Evolutionary conservation across 2,888 invertebrate species (phyloP).

Genomic region (Petrolisthes manimaculis): DNA sequence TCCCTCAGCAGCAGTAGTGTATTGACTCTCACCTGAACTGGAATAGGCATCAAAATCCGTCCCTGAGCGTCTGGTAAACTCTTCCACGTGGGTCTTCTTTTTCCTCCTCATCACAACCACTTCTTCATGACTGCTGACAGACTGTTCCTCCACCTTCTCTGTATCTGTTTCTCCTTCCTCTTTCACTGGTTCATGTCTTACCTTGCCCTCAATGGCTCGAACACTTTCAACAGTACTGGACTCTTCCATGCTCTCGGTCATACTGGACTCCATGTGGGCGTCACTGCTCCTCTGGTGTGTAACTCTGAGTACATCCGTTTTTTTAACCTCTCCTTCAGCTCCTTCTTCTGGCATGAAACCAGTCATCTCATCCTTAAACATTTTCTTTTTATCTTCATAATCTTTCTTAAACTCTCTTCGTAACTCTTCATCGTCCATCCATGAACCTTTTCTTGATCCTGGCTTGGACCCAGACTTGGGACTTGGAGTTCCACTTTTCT

Average conservation of each 20-base stretch:
- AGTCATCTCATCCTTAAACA: conserved; percentile 58
- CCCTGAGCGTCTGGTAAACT: conserved; percentile 77
- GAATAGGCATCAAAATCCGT: conserved; percentile 83
- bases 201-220: conserved; percentile 57
- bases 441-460: conserved; percentile 53
- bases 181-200: conserved; percentile 47
- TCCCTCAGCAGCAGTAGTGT: conserved; percentile 85
- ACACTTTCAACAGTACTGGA: conserved; percentile 64
- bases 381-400: conserved; percentile 59
- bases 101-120: conserved; percentile 61
- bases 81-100: conserved; percentile 62
- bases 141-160: conserved; percentile 39
- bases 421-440: conserved; percentile 58
- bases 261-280: conserved; percentile 64
- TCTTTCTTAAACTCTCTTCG: conserved; percentile 51
- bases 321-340: conserved; percentile 17
- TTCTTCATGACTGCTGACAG: conserved; percentile 31
- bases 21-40: conserved; percentile 89
- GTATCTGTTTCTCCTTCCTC: conserved; percentile 51
- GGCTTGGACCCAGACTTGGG: conserved; percentile 52
- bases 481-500: conserved; percentile 39
- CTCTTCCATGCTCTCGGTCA: conserved; percentile 66
- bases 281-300: conserved; percentile 54
- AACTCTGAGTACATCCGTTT: conserved; percentile 19
- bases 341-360: conserved; percentile 36